Conservation (phyloP, 1,140 invertebrate species). For the Penaeus japonicus region DNA sequence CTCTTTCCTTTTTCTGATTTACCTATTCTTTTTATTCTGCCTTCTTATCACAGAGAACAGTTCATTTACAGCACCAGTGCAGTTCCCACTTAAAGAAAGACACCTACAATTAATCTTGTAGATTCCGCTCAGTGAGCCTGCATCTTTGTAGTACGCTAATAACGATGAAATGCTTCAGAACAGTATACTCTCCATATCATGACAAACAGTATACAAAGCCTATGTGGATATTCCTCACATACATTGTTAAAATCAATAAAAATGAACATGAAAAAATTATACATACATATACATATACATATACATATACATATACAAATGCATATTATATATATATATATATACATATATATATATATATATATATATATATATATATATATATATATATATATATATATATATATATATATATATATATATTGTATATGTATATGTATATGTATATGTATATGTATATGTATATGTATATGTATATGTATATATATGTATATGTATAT, state of each 20-base stretch:
- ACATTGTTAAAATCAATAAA: slow-evolving; percentile 10
- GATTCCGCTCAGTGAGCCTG: too few species aligned
- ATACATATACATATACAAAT: too few species aligned
- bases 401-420: background rate
- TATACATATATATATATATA: too few species aligned
- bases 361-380: too few species aligned
- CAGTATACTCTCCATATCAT: too few species aligned
- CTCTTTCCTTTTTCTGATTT: too few species aligned
- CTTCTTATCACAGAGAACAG: slow-evolving; percentile 52
- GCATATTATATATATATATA: too few species aligned
- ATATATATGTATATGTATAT: background rate
- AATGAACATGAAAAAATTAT: slow-evolving; percentile 8
- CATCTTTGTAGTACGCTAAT: too few species aligned
- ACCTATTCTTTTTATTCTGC: slow-evolving; percentile 25
- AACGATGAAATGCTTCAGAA: too few species aligned
- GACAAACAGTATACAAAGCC: too few species aligned
- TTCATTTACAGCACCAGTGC: slow-evolving; percentile 50
- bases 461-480: background rate
- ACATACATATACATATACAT: background rate
- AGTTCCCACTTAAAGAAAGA: background rate
- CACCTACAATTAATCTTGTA: too few species aligned
- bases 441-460: background rate
- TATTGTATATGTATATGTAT: background rate
- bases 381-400: background rate
- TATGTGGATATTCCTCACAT: too few species aligned